phyloP scores from a whole-genome alignment of 2,113 vertebrate species.

The Pterophyllum scalare region DNA sequence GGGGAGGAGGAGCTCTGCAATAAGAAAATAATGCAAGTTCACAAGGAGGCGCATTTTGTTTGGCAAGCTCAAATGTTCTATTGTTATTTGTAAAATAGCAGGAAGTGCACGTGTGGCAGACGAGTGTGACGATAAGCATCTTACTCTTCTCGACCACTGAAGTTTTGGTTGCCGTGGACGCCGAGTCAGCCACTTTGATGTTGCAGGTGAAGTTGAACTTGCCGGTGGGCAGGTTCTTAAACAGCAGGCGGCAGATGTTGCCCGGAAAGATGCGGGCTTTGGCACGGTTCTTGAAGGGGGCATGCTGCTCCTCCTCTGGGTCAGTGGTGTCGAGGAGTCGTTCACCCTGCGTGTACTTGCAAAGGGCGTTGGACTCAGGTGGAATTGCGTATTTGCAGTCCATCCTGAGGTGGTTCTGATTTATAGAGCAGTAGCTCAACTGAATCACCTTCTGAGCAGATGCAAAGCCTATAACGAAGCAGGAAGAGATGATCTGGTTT shows the following conservation, averaged over 20 bases:
- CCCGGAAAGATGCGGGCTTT: conserved; percentile 46
- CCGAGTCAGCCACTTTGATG: conserved; percentile 48
- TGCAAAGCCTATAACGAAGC: conserved; percentile 65
- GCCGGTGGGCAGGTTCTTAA: conserved; percentile 62
- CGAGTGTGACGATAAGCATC: background rate
- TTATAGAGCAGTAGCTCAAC: conserved; percentile 70
- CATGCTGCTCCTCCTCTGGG: conserved; percentile 42
- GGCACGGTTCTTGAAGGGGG: conserved; percentile 68
- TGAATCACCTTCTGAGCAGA: conserved; percentile 70
- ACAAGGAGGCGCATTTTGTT: background rate
- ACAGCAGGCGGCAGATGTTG: conserved; percentile 69
- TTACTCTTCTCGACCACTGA: conserved; percentile 77
- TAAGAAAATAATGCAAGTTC: conserved; percentile 37
- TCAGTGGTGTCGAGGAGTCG: conserved; percentile 72
- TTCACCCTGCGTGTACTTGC: conserved; percentile 69
- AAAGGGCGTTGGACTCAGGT: conserved; percentile 47
- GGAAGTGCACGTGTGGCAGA: conserved; percentile 9
- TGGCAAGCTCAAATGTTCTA: background rate
- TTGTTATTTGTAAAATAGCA: conserved; percentile 2
- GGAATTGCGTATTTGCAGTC: conserved; percentile 70
- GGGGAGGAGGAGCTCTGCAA: conserved; percentile 66
- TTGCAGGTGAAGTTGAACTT: conserved; percentile 75
- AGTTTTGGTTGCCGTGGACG: conserved; percentile 15
- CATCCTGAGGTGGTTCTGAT: conserved; percentile 72
- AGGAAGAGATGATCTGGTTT: background rate